Conservation (phyloP, 2,888 invertebrate genomes). For the Leptinotarsa peninsularis region DNA sequence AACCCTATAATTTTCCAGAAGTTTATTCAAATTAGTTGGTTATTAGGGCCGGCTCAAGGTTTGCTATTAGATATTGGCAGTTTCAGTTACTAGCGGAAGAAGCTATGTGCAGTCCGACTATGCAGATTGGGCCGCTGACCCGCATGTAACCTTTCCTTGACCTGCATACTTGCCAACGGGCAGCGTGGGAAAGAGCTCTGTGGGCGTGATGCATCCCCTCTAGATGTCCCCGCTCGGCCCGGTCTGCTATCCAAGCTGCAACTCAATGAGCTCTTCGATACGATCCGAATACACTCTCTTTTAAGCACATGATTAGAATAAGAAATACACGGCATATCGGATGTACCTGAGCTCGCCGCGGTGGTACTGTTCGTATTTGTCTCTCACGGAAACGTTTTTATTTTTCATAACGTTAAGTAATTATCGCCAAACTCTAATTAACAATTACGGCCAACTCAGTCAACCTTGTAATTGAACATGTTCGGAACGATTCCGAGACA, state of each 20-base stretch:
- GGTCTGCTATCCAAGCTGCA: constrained; percentile 63
- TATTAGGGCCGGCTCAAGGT: constrained; percentile 50
- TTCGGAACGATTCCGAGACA: constrained; percentile 34
- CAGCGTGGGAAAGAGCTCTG: constrained; percentile 69
- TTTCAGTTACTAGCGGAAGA: constrained; percentile 57
- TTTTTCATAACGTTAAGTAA: constrained; percentile 6
- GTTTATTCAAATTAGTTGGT: constrained; percentile 55
- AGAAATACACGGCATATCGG: constrained; percentile 55
- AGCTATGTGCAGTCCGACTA: constrained; percentile 53
- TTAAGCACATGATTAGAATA: constrained; percentile 66
- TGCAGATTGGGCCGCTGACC: constrained; percentile 66
- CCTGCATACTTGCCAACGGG: constrained; percentile 74
- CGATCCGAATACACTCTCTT: constrained; percentile 64
- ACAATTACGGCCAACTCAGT: constrained; percentile 24
- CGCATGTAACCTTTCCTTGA: constrained; percentile 73
- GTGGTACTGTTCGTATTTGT: constrained; percentile 30
- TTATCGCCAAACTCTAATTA: constrained; percentile 32
- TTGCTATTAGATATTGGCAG: constrained; percentile 40
- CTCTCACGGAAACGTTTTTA: constrained; percentile 14
- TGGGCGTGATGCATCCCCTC: constrained; percentile 68
- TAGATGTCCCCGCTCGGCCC: constrained; percentile 68
- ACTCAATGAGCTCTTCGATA: constrained; percentile 66
- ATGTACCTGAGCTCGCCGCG: constrained; percentile 41
- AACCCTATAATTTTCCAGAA: constrained; percentile 60
- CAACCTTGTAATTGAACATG: constrained; percentile 34